phyloP scores from a whole-genome alignment of 2,797 vertebrate species.

The Octomys mimax region DNA sequence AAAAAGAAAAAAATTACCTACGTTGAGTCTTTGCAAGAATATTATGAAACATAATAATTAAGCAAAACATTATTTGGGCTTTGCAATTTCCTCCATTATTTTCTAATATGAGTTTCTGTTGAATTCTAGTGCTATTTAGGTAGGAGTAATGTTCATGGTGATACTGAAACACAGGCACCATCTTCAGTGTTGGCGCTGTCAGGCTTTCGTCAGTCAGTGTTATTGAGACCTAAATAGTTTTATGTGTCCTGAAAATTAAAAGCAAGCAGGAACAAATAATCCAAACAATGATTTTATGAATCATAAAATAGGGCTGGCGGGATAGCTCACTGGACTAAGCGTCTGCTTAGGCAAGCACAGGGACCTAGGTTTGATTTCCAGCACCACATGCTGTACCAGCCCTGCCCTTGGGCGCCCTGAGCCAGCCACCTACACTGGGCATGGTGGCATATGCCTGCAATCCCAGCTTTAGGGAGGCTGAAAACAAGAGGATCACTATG shows the following conservation, averaged over 20 bases:
- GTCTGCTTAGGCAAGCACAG: too few species aligned
- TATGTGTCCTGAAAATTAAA: constrained; percentile 63
- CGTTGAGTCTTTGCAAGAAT: constrained; percentile 32
- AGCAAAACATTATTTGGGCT: constrained; percentile 42
- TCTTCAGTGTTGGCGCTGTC: constrained; percentile 38
- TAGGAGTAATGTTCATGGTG: constrained; percentile 39
- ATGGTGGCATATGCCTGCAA: too few species aligned
- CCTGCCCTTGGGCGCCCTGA: too few species aligned
- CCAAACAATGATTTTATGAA: not conserved
- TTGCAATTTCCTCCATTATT: not conserved
- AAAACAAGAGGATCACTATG: too few species aligned
- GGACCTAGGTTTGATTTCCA: too few species aligned
- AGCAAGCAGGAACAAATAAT: constrained; percentile 56
- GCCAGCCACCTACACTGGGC: too few species aligned
- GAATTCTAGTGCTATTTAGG: constrained; percentile 47
- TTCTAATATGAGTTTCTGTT: constrained; percentile 52
- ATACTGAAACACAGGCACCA: constrained; percentile 59
- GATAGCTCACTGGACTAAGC: too few species aligned
- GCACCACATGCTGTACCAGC: too few species aligned
- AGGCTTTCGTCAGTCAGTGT: constrained; percentile 51
- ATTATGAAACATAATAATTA: constrained; percentile 49
- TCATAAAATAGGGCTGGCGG: not conserved
- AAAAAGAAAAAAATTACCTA: constrained; percentile 22
- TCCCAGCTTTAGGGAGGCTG: too few species aligned
- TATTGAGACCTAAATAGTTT: constrained; percentile 70